These are phyloP conservation scores for Cirrhinus mrigala DNA, from an alignment of 2,797 vertebrate genomes.

Conservation along the genomic window DNA sequence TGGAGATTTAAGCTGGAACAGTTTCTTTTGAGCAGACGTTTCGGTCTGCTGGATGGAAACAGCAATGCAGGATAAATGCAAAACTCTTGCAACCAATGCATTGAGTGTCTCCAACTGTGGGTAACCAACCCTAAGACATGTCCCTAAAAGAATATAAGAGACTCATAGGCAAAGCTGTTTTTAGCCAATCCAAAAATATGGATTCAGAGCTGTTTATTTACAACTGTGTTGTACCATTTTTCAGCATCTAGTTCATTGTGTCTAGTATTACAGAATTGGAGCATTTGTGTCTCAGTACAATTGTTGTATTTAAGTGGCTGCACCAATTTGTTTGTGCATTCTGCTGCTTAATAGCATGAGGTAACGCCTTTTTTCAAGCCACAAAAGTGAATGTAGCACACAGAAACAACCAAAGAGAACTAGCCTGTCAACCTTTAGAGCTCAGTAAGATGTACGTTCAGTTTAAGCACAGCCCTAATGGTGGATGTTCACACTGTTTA, in stretches of 20 bases:
- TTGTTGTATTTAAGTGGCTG: not conserved
- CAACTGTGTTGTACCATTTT: constrained; percentile 25
- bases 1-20: constrained; percentile 9
- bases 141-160: not conserved
- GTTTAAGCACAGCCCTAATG: constrained; percentile 13
- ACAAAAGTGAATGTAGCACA: constrained; percentile 35
- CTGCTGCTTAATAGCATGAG: constrained; percentile 10
- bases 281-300: not conserved
- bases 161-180: not conserved
- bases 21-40: constrained; percentile 32
- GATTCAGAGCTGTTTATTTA: constrained; percentile 20
- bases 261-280: not conserved
- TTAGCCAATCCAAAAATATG: constrained; percentile 16
- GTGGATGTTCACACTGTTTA: constrained; percentile 18
- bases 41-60: not conserved
- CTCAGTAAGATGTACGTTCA: constrained; percentile 3
- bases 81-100: not conserved
- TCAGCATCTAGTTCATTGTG: constrained; percentile 21
- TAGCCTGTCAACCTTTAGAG: constrained; percentile 10
- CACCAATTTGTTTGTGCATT: constrained; percentile 30
- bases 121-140: constrained; percentile 8
- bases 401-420: constrained; percentile 40
- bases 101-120: constrained; percentile 12
- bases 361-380: constrained; percentile 14
- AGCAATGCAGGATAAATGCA: not conserved